Evolutionary conservation across 2,797 vertebrate genomes (phyloP), one percentile per base, ranked within the genome.

Genomic region (Nannoperca australis): DNA sequence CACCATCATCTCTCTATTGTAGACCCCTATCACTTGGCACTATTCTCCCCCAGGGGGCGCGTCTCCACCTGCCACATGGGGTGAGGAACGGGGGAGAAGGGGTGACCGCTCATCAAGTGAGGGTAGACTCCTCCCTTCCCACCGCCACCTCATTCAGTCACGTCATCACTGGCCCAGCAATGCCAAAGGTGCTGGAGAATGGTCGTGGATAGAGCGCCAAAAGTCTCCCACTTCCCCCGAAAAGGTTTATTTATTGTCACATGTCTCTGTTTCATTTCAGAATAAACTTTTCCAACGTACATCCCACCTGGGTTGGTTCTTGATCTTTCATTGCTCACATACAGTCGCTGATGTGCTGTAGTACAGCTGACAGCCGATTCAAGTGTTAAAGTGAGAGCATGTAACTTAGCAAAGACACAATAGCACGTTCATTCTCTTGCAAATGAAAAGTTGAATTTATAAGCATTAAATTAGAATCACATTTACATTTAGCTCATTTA

Each of bases 281-380:
- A 95, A 95, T 97, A 96, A 95, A 96, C 94, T 94, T 95, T 94
- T 94, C 87, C 91, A 93, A 95, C 89, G 85, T 93, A 91, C 91
- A 93, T 92, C 87, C 92, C 90, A 93, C 40, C 72, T 68, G 85
- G 78, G 60, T 65, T 89, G 88, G 71, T 86, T 81, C 80, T 90
- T 92, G 85, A 90, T 82, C 83, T 88, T 85, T 93, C 86, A 89
- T 94, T 92, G 62, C 32, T 38, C 73, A 32, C 40, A 50, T 14
- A 50, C 53, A 30, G 22, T 9, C 38, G 30, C n/a, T 53, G 13
- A 50, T 6, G 32, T 50, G 38, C 30, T 45, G n/a, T 12, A 66
- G 17, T 7, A 20, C 10, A 58, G 32, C 32, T 32, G 32, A 36
- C 42, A 49, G 18, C 18, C 14, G 0, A 42, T 6, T 32, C 5